Conservation (phyloP, 53 echinoderm and acorn worm genomes). For the Luidia sarsii region DNA sequence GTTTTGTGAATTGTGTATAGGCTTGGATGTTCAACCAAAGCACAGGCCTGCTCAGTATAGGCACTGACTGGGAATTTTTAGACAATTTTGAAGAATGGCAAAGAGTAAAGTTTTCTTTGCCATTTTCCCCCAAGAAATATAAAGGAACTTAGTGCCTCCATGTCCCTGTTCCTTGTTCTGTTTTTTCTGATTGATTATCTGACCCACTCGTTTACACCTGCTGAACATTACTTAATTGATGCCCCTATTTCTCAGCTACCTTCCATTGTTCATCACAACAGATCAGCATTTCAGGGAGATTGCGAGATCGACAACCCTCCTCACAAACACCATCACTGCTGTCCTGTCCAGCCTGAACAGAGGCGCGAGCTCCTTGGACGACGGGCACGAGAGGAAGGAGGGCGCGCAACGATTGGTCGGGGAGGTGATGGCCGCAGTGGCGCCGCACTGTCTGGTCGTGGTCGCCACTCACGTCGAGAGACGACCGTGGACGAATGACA, state of each 20-base stretch:
- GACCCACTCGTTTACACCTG: neutral
- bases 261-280: neutral
- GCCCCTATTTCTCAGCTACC: too few species aligned
- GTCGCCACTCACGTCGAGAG: conserved; percentile 59
- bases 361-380: neutral
- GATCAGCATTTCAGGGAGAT: neutral
- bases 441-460: conserved; percentile 48
- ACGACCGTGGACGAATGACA: conserved; percentile 65
- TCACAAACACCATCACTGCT: neutral
- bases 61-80: too few species aligned
- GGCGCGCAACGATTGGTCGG: conserved; percentile 22
- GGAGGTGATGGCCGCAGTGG: neutral
- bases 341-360: conserved; percentile 13
- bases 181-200: neutral
- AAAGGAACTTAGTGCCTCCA: neutral
- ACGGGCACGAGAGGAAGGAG: conserved; percentile 1
- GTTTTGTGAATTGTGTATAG: neutral
- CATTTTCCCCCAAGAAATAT: too few species aligned
- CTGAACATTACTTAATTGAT: too few species aligned
- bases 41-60: too few species aligned
- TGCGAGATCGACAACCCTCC: neutral
- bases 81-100: too few species aligned
- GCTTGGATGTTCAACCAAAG: too few species aligned
- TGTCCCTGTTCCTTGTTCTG: neutral
- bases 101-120: too few species aligned